Evolutionary conservation across 2,888 invertebrate species (phyloP).

Genomic region (Cheilosia soror): DNA sequence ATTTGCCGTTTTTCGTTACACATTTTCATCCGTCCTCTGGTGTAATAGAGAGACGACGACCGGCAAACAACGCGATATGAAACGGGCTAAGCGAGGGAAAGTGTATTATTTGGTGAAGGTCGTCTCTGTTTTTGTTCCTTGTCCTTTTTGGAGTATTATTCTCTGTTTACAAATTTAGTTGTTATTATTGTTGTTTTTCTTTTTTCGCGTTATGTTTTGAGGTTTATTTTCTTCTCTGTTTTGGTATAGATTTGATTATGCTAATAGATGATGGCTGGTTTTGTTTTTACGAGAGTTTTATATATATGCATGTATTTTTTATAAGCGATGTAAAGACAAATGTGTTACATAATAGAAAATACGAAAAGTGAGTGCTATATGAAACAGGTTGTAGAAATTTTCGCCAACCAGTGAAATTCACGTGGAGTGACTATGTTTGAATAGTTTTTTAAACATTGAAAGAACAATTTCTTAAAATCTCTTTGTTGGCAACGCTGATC

Average conservation of each 20-base stretch:
- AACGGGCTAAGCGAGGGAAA: slow-evolving; percentile 26
- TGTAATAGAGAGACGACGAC: slow-evolving; percentile 64
- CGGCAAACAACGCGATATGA: slow-evolving; percentile 7
- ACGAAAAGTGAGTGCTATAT: no score
- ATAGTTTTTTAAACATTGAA: no score
- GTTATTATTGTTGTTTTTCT: slow-evolving; percentile 33
- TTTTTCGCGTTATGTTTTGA: slow-evolving; percentile 57
- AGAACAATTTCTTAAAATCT: no score
- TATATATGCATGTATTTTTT: neutral
- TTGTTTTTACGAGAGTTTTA: slow-evolving; percentile 30
- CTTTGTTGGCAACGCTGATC: no score
- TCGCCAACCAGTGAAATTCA: no score
- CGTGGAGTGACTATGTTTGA: no score
- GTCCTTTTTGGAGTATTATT: slow-evolving; percentile 70
- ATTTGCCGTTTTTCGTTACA: slow-evolving; percentile 72
- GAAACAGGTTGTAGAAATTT: no score
- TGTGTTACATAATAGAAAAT: no score
- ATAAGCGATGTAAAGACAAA: no score
- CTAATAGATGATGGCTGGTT: slow-evolving; percentile 57
- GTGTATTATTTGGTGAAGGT: slow-evolving; percentile 74
- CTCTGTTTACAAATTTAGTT: slow-evolving; percentile 66
- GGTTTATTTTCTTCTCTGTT: slow-evolving; percentile 50
- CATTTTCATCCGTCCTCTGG: slow-evolving; percentile 73
- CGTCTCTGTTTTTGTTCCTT: slow-evolving; percentile 74
- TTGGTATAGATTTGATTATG: slow-evolving; percentile 69